These are phyloP conservation scores for Perognathus longimembris DNA, from an alignment of 2,113 vertebrate species.

Conservation along the genomic window DNA sequence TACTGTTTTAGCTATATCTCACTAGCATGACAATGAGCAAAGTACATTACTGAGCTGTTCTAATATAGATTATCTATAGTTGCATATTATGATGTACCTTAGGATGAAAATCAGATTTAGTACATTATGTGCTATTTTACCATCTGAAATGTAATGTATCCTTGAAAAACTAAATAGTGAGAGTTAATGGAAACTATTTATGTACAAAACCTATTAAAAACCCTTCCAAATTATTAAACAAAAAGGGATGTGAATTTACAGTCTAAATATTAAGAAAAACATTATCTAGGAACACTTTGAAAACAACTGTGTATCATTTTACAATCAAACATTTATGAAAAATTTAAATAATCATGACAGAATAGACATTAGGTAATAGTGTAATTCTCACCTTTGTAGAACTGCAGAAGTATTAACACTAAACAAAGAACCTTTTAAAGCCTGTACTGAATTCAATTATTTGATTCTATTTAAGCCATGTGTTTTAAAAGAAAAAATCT, in stretches of 20 bases:
- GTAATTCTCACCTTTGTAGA: neutral
- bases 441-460: neutral
- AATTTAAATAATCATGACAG: conserved; percentile 35
- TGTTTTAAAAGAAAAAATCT: conserved; percentile 8
- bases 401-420: neutral
- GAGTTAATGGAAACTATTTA: conserved; percentile 13
- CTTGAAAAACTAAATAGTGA: conserved; percentile 25
- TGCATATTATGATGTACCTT: neutral
- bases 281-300: neutral
- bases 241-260: conserved; percentile 26
- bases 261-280: neutral
- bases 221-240: conserved; percentile 42
- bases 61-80: neutral
- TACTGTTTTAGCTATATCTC: neutral
- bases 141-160: conserved; percentile 18
- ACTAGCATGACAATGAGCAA: neutral
- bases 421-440: conserved; percentile 26
- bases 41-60: neutral
- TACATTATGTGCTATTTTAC: conserved; percentile 5
- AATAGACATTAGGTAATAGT: neutral
- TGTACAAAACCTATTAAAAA: neutral
- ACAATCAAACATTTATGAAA: neutral
- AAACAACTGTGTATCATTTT: neutral
- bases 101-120: conserved; percentile 10
- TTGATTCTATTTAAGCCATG: conserved; percentile 2